Evolutionary conservation across 2,888 invertebrate species (phyloP).

Genomic region (Mechanitis messenoides): DNA sequence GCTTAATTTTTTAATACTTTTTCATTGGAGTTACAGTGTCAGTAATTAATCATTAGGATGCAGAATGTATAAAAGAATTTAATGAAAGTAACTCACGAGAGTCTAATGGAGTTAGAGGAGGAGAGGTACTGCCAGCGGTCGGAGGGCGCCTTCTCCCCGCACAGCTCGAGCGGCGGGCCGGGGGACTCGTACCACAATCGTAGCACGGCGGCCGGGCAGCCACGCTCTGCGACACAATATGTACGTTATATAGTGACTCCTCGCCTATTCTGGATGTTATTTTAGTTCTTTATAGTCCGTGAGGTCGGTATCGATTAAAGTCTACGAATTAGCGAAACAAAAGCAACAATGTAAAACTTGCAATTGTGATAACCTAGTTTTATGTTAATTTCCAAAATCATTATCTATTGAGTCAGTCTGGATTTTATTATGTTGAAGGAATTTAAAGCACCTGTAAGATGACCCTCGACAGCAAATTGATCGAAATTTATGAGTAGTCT

Average conservation of each 20-base stretch:
- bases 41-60: background rate
- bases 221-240: conserved; percentile 78
- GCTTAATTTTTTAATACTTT: background rate
- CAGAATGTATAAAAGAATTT: background rate
- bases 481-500: conserved; percentile 94
- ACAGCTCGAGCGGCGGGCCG: conserved; percentile 89
- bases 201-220: conserved; percentile 93
- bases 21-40: too few relatives aligned
- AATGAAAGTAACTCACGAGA: conserved; percentile 79
- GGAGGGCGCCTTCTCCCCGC: conserved; percentile 86
- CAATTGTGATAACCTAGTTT: too few relatives aligned
- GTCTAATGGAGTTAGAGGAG: conserved; percentile 88
- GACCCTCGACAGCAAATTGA: conserved; percentile 95
- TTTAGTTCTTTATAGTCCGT: too few relatives aligned
- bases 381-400: too few relatives aligned
- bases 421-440: background rate
- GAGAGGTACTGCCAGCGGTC: conserved; percentile 92
- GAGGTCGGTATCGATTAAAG: too few relatives aligned
- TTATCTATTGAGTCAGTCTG: background rate
- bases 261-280: too few relatives aligned
- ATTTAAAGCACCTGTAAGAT: conserved; percentile 82
- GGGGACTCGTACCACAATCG: conserved; percentile 91
- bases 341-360: too few relatives aligned
- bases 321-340: too few relatives aligned
- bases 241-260: too few relatives aligned